Evolutionary conservation across 1,140 invertebrate genomes (phyloP).

Genomic region (Hypsibius dujardini): DNA sequence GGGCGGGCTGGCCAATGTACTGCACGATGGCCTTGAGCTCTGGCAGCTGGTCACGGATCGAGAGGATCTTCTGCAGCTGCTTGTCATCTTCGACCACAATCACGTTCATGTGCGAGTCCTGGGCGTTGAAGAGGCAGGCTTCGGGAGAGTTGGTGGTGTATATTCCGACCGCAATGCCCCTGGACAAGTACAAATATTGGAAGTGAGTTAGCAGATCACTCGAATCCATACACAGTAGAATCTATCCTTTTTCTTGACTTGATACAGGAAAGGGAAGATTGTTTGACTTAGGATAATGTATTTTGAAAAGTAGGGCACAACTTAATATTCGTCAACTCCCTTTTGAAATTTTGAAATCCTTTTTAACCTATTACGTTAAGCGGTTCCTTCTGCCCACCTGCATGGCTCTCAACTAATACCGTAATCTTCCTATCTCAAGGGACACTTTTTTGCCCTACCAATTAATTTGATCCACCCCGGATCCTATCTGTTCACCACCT

Average conservation of each 20-base stretch:
- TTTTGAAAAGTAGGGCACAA: slow-evolving; percentile 14
- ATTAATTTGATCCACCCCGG: too few relatives aligned
- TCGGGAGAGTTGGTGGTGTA: slow-evolving; percentile 29
- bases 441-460: too few relatives aligned
- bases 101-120: slow-evolving; percentile 31
- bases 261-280: slow-evolving; percentile 20
- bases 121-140: slow-evolving; percentile 25
- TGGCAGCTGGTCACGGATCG: slow-evolving; percentile 22
- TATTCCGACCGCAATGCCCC: slow-evolving; percentile 26
- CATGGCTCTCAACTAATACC: too few relatives aligned
- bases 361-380: too few relatives aligned
- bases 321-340: not conserved
- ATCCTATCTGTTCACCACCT: too few relatives aligned
- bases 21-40: slow-evolving; percentile 25
- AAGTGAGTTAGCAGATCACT: too few relatives aligned
- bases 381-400: too few relatives aligned
- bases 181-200: slow-evolving; percentile 21
- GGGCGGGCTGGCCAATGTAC: slow-evolving; percentile 21
- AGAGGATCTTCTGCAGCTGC: slow-evolving; percentile 26
- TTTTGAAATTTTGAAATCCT: not conserved
- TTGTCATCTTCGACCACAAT: slow-evolving; percentile 33
- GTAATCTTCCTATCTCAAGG: too few relatives aligned
- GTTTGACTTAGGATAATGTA: slow-evolving; percentile 11
- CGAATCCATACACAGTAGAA: too few relatives aligned
- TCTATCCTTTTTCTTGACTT: too few relatives aligned